Base-by-base conservation (phyloP, 1,140 invertebrate species). In the Ephestia elutella region DNA sequence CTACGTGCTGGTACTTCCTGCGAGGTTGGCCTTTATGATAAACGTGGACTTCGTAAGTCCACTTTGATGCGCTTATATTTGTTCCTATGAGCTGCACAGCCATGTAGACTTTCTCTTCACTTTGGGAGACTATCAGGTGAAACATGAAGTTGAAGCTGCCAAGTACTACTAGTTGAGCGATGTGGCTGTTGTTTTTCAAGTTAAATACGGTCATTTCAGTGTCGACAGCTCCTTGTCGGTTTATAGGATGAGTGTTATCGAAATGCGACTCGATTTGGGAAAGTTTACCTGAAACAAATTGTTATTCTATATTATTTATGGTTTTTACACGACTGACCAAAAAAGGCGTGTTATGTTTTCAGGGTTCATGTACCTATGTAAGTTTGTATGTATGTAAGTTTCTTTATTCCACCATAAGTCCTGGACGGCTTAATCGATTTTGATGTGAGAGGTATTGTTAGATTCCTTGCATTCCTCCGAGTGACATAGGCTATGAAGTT, bases 21-120 rank as follows among this genome's bases (percentile, higher is more conserved):
- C 66, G 63, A 7, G 66, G 71, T 35, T 74, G 56, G 8, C 44
- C 62, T 63, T 81, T 81, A 20, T 80, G 71, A 32, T 78, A 81
- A 3, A 82, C 19, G n/a, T 80, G 70, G 0, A 85, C 21, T 30
- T 81, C 73, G 44, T 80, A 85, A 0, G 44, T 59, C 80, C 80
- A 85, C 57, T 81, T 82, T 1, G 57, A 48, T 7, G 82, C 80
- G 49, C 71, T 74, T 0, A 57, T 13, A 19, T 60, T 53, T 0
- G 77, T 73, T 19, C 77, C 74, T 0, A 82, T 51, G 2, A 75
- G 56, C 38, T 82, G 82, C 0, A 62, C 68, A 0, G 62, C 60
- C 62, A 80, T 73, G 56, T 60, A 74, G 2, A 85, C 54, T 10
- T 62, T 61, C 4, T 28, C 8, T 0, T 57, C 13, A 8, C 5